Evolutionary conservation across 2,888 invertebrate genomes (phyloP).

Genomic region (Stratiomys singularior): DNA sequence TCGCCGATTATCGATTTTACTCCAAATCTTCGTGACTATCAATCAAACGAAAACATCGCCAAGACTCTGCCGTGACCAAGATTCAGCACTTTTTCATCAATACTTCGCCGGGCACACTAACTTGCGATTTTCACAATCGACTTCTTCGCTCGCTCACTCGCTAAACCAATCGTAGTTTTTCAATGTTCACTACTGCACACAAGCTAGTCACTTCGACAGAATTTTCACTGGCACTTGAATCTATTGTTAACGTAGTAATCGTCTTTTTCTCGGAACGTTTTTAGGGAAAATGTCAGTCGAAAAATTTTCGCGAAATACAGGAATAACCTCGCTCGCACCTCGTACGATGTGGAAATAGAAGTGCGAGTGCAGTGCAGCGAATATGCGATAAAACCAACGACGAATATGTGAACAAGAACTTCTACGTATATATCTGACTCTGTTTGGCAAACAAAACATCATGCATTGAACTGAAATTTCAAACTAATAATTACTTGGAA

Average conservation of each 20-base stretch:
- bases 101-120: constrained; percentile 7
- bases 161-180: background rate
- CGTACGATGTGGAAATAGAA: constrained; percentile 24
- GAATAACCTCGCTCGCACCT: constrained; percentile 28
- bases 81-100: background rate
- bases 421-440: background rate
- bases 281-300: constrained; percentile 4
- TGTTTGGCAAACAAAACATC: background rate
- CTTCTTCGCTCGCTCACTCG: background rate
- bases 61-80: constrained; percentile 6
- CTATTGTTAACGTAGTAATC: background rate
- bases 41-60: constrained; percentile 14
- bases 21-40: background rate
- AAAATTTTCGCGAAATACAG: constrained; percentile 28
- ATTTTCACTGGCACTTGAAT: background rate
- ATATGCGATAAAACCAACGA: background rate
- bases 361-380: constrained; percentile 18
- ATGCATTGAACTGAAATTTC: background rate
- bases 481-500: no score
- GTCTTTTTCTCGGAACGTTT: constrained; percentile 11
- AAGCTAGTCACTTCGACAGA: background rate
- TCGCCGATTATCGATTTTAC: background rate
- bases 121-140: background rate
- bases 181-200: background rate
- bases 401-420: background rate